Conservation (phyloP, 2,797 vertebrate genomes). For the Trachops cirrhosus region DNA sequence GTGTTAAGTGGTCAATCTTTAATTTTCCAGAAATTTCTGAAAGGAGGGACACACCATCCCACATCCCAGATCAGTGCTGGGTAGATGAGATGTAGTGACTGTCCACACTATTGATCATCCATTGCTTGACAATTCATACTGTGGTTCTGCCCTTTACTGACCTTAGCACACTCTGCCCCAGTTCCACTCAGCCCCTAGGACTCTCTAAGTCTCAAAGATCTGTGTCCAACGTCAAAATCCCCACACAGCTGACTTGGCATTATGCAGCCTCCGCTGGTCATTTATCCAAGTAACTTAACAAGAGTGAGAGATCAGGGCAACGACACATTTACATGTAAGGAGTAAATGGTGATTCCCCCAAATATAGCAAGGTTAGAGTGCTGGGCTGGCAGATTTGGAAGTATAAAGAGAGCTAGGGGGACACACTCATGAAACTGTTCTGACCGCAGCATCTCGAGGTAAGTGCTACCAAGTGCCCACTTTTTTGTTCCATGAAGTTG, state of each 20-base stretch:
- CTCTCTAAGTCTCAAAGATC: constrained; percentile 78
- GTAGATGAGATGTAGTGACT: neutral
- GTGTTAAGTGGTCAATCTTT: neutral
- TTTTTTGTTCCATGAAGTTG: neutral
- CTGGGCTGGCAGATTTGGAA: constrained; percentile 78
- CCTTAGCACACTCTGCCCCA: constrained; percentile 66
- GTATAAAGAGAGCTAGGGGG: constrained; percentile 79
- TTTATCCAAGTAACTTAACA: constrained; percentile 81
- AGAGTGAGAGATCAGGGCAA: constrained; percentile 81
- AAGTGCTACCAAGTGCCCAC: constrained; percentile 64
- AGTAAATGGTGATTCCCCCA: constrained; percentile 83
- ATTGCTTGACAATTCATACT: neutral
- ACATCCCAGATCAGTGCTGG: neutral
- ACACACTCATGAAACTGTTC: constrained; percentile 47
- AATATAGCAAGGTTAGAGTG: constrained; percentile 80
- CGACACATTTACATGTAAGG: constrained; percentile 82
- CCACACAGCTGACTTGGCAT: constrained; percentile 83
- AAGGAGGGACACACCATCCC: neutral
- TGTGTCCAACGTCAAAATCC: constrained; percentile 75
- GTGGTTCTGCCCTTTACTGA: constrained; percentile 70
- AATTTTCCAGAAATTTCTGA: constrained; percentile 15
- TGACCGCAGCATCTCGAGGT: constrained; percentile 73
- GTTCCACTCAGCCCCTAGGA: constrained; percentile 68
- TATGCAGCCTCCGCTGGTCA: constrained; percentile 78
- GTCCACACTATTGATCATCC: neutral